These are phyloP conservation scores for Dicentrarchus labrax DNA, from an alignment of 2,113 vertebrate species.

Conservation along the genomic window DNA sequence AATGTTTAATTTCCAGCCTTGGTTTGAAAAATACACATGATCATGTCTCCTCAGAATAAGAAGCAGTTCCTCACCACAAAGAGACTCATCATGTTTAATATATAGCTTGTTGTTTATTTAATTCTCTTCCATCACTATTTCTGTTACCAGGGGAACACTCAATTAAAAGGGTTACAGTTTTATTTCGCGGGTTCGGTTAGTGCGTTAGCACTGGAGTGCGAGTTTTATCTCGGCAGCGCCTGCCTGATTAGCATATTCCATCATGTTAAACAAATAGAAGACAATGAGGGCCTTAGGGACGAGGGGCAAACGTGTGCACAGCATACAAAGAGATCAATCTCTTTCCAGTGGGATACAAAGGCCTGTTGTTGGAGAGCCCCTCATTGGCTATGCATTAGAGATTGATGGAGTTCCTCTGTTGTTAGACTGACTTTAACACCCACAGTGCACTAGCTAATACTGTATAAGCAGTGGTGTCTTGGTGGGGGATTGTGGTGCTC, in stretches of 20 bases:
- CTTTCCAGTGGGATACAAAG: conserved; percentile 60
- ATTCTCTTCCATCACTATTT: conserved; percentile 45
- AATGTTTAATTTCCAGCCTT: conserved; percentile 41
- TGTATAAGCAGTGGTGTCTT: conserved; percentile 9
- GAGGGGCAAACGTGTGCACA: conserved; percentile 53
- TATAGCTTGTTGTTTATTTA: conserved; percentile 57
- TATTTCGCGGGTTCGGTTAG: conserved; percentile 41
- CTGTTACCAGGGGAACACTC: conserved; percentile 63
- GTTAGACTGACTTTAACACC: conserved; percentile 52
- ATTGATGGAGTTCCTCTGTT: conserved; percentile 67
- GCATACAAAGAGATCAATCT: conserved; percentile 75
- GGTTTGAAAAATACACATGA: conserved; percentile 18
- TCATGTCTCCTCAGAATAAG: conserved; percentile 10
- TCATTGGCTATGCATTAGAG: conserved; percentile 71
- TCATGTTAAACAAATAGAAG: conserved; percentile 83
- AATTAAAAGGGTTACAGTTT: conserved; percentile 66
- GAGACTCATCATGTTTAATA: conserved; percentile 30
- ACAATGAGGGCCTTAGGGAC: conserved; percentile 76
- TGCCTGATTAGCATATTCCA: conserved; percentile 80
- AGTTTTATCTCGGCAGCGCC: conserved; percentile 52
- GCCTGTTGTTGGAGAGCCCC: conserved; percentile 49
- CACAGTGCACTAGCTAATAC: conserved; percentile 21
- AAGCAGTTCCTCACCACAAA: conserved; percentile 12
- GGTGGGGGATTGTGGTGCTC: conserved; percentile 10
- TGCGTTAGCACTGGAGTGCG: conserved; percentile 19